Conservation (phyloP, 2,797 vertebrate genomes). For the Sebastes minor region DNA sequence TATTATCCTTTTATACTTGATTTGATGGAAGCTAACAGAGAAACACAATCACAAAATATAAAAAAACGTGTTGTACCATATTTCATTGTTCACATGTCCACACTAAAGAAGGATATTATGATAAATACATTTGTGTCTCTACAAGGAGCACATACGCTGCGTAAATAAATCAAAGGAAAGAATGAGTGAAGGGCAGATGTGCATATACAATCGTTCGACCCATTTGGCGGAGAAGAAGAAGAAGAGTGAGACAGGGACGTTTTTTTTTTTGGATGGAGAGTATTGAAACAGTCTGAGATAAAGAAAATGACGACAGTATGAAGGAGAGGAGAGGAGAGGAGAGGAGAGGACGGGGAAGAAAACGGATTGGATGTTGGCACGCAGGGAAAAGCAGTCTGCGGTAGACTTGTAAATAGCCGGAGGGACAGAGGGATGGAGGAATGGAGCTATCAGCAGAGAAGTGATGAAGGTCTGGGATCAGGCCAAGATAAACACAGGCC, state of each 20-base stretch:
- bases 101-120: background rate
- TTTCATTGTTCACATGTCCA: background rate
- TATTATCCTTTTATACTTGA: too few species aligned
- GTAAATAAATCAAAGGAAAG: constrained; percentile 20
- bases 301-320: constrained; percentile 59
- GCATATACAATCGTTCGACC: background rate
- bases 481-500: constrained; percentile 84
- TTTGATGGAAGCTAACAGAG: background rate
- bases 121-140: background rate
- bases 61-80: background rate
- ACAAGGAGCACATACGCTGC: background rate
- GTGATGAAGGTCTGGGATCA: constrained; percentile 81
- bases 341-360: constrained; percentile 43
- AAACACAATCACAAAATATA: background rate
- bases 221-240: constrained; percentile 33
- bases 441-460: constrained; percentile 83
- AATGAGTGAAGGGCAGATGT: constrained; percentile 23
- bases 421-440: constrained; percentile 75
- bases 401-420: constrained; percentile 81
- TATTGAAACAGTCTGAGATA: constrained; percentile 52
- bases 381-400: constrained; percentile 71
- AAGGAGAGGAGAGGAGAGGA: background rate
- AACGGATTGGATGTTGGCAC: constrained; percentile 78
- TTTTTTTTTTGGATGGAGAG: constrained; percentile 5
- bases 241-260: background rate